Evolutionary conservation across 1,140 invertebrate genomes (phyloP), one percentile per base, ranked within the genome.

Genomic region (Cepaea nemoralis): DNA sequence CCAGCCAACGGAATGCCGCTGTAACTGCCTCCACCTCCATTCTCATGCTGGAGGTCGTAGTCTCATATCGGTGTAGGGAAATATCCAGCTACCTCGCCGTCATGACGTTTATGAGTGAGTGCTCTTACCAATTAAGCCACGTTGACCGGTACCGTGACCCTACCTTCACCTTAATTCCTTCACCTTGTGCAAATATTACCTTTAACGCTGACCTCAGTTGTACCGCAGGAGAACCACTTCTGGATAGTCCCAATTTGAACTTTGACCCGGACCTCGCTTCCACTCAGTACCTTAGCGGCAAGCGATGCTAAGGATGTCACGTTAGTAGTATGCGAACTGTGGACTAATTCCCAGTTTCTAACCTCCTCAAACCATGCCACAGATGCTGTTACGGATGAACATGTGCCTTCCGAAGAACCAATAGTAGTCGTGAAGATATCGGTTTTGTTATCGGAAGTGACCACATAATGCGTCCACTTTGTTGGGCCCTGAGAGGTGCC

Each of bases 261-360:
- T n/a, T 40, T 31, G 19, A 42, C 55, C 24, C 76, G 35, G 76
- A 66, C n/a, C 37, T 77, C 37, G 40, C 50, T 37, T 77, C 55
- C 59, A 50, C 39, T 39, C 42, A 40, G 59, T 22, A 50, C 33
- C 12, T 31, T 12, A 1, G 2, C 31, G 1, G 24, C 40, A 31
- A 76, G 48, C 6, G 0, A 59, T 3, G 2, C 2, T 22, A 35
- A 2, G 2, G 31, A 39, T 12, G 14, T 39, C 3, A 8, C 12
- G 16, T 70, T 70, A 0, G 42, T 70, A 35, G 1, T 8, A 42
- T 3, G 6, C 16, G 14, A n/a, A 40, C 0, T 63, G 33, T 31
- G 37, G 24, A 39, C 33, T 37, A 22, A 6, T 33, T n/a, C 19
- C 59, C 31, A 37, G 75, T 77, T 63, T 59, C 16, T 3, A 10